Base-by-base conservation (phyloP, 2,888 invertebrate species). In the Baronia brevicornis region DNA sequence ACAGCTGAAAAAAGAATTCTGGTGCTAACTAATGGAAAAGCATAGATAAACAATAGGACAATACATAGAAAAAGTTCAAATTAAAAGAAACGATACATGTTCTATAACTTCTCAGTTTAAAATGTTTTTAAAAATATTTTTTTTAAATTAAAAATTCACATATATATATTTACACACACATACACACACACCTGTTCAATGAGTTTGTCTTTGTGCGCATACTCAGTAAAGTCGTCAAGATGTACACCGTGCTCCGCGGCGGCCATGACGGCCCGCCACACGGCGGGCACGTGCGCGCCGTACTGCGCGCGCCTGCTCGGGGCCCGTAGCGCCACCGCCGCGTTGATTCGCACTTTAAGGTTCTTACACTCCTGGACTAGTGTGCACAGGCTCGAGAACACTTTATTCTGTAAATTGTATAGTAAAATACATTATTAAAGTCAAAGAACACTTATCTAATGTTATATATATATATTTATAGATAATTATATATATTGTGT, bases 291-390 rank as follows among this genome's bases (percentile, higher is more conserved):
- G 43, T 88, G 86, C 3, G 66, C 65, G 0, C 90, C 93, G 52
- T 92, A 94, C 30, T 87, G 82, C 12, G 71, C 49, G n/a, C 93
- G 80, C 1, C 71, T 66, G 18, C 63, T 58, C n/a, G 89, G 88
- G 36, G 87, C 87, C 5, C 87, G 87, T 38, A 96, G 64, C 1
- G 95, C 94, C 34, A 88, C 84, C 1, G 93, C 91, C 2, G 95
- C 95, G 69, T 93, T 95, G 37, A 94, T 95, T 14, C 96, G 89
- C 3, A 96, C 96, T 85, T 96, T 96, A 46, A 95, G 92, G 65
- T 96, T 96, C 34, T 89, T 88, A 64, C 92, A 93, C 39, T 89
- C 88, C 27, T 89, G 87, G 0, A 93, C 88, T 8, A 94, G 68
- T 7, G 85, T 82, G 40, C 88, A 88, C 3, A 95, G 71, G 5